Conservation (phyloP, 1,140 invertebrate species). For the Triops longicaudatus region DNA sequence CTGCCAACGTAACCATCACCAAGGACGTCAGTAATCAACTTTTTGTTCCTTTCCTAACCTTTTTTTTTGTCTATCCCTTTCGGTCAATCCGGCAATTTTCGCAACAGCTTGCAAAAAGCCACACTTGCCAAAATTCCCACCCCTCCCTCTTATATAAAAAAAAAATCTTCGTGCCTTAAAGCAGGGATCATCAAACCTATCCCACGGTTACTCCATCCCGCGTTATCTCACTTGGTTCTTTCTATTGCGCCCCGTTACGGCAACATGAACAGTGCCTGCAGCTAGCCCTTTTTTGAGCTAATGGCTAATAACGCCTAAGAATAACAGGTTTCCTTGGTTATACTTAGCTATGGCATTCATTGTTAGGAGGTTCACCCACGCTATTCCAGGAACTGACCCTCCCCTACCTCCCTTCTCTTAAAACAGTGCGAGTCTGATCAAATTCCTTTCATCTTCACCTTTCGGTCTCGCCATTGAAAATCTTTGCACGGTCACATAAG, state of each 20-base stretch:
- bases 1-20: not conserved
- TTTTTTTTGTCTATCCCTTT: not conserved
- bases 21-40: constrained; percentile 6
- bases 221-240: not conserved
- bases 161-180: not conserved
- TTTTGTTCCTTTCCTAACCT: not conserved
- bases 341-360: not conserved
- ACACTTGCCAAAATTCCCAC: not conserved
- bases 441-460: too few relatives aligned
- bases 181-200: not conserved
- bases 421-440: too few relatives aligned
- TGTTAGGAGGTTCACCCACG: not conserved
- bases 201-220: not conserved
- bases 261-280: not conserved
- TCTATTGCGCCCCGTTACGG: not conserved
- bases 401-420: too few relatives aligned
- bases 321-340: not conserved
- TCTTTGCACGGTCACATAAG: too few relatives aligned
- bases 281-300: not conserved
- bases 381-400: not conserved
- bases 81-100: not conserved
- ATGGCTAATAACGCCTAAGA: not conserved
- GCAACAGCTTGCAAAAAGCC: not conserved
- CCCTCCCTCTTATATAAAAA: too few relatives aligned
- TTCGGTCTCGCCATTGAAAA: too few relatives aligned